Base-by-base conservation (phyloP, 1,140 invertebrate species). In the Chelonus insularis region DNA sequence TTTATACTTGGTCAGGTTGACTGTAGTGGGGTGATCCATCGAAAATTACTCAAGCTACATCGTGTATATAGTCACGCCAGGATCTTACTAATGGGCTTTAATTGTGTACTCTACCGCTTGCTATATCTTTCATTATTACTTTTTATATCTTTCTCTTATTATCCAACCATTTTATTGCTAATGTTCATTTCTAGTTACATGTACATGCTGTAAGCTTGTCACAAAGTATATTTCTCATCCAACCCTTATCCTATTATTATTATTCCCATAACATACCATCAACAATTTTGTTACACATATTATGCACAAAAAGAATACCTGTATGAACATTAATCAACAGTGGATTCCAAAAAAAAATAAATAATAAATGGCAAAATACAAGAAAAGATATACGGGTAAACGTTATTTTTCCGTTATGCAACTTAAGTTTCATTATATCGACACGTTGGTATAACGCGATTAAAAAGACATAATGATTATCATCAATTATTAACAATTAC, bases 401-500 rank as follows among this genome's bases (percentile, higher is more conserved):
- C 64, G 60, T 66, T 62, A 74, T 73, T 70, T 70, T 71, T 68
- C 60, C 63, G 63, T 77, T 77, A 63, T 71, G 72, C 67, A 78
- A 77, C 55, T 20, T 18, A 56, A 48, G 45, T 51, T 32, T 47
- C 21, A n/a, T 29, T 14, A 20, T 18, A 39, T 29, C 55, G 67
- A 37, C 34, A 36, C 16, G 16, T 36, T 21, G 23, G 62, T 20
- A 64, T 77, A 73, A 76, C 73, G 72, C 73, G 72, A 77, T 73
- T 73, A 74, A 78, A 75, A 69, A 70, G 62, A 63, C 73, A 75
- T 71, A 74, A 72, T 70, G 72, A 78, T 78, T 77, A 76, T 69
- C 68, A 72, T 75, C 74, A 78, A 80, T 76, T 79, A 79, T 80
- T 72, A 75, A 76, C 74, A 75, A 78, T 78, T 80, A 77, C 63